Base-by-base conservation (phyloP, 64 coral and sea anemone genomes). In the Exaiptasia diaphana region DNA sequence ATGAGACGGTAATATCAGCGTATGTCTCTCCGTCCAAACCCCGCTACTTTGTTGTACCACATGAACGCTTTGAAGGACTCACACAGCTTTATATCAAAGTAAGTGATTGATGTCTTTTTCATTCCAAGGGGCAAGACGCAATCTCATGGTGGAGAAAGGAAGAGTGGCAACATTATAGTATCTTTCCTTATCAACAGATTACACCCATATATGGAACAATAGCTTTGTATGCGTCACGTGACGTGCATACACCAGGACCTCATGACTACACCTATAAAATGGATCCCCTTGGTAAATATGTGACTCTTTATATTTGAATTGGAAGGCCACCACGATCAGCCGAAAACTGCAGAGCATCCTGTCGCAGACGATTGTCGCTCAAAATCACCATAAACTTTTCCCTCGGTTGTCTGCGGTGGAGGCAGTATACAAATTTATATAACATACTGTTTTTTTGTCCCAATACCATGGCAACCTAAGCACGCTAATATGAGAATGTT, bases 21-120 rank as follows among this genome's bases (percentile, higher is more conserved):
- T 78, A 54, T 50, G 84, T 87, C 64, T 87, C 84, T 35, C 84
- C 84, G 2, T 77, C 58, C 34, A 87, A 67, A 31, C 72, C 84
- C 4, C 42, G 84, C 9, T 87, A 77, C 60, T 87, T 87, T 55
- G 75, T 75, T 2, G 7, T 87, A 15, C 38, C 84, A 0, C 22
- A 25, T 11, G 57, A 65, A 48, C 74, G 46, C 18, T 87, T 87
- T 48, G 45, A 53, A 11, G 84, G 84, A 40, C 33, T 87, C 0
- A 49, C 38, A 27, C 29, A 87, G 12, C 70, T 87, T 15, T 67
- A 54, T 18, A 53, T 87, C 10, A 73, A 87, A 21, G 84, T 87
- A 78, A 87, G 79, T 17, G 5, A 14, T 23, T 18, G 25, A 20
- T 15, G 18, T 55, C 52, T 46, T 46, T 8, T 6, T 46, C n/a